These are phyloP conservation scores for Lasioglossum figueresi DNA, from an alignment of 2,888 invertebrate genomes.

Conservation along the genomic window DNA sequence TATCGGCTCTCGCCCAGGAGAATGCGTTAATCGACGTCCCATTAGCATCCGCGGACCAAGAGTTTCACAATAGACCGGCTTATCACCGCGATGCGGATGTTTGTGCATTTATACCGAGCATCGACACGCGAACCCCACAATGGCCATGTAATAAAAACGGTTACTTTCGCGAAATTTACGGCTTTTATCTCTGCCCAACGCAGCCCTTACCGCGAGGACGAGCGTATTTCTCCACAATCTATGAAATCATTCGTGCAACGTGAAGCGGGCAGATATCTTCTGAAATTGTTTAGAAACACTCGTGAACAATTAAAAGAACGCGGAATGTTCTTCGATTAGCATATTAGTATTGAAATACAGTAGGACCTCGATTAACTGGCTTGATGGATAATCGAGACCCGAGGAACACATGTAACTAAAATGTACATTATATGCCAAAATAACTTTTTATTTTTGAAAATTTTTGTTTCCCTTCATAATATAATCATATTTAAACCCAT, in stretches of 20 bases:
- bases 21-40: conserved; percentile 8
- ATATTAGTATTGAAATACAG: too few relatives aligned
- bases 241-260: not conserved
- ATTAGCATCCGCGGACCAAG: not conserved
- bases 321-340: too few relatives aligned
- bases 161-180: not conserved
- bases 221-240: not conserved
- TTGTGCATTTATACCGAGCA: conserved; percentile 6
- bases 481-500: too few relatives aligned
- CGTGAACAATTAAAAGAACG: too few relatives aligned
- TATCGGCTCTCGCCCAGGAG: conserved; percentile 15
- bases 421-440: too few relatives aligned
- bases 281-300: not conserved
- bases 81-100: not conserved
- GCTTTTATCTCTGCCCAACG: not conserved
- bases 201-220: not conserved
- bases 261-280: not conserved
- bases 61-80: conserved; percentile 4
- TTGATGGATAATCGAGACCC: too few relatives aligned
- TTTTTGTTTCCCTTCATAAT: too few relatives aligned
- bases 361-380: too few relatives aligned
- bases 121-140: not conserved
- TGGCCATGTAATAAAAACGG: not conserved
- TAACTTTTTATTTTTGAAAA: too few relatives aligned
- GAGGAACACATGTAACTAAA: too few relatives aligned